phyloP scores from a whole-genome alignment of 2,888 invertebrate species.

The Carabus problematicus region DNA sequence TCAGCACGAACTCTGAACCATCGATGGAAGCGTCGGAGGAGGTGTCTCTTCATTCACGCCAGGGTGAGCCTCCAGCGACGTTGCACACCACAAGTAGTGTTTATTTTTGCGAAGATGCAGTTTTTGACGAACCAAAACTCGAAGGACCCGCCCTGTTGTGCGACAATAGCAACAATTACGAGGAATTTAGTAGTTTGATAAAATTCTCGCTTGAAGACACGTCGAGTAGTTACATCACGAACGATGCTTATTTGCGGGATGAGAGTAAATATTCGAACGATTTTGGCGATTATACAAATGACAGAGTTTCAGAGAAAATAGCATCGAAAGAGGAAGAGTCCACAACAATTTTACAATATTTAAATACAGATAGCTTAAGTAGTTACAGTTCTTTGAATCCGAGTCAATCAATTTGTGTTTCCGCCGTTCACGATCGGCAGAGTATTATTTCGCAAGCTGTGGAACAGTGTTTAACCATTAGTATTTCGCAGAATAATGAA shows the following conservation, averaged over 20 bases:
- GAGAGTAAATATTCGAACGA: not conserved
- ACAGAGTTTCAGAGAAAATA: too few relatives aligned
- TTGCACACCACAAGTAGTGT: conserved; percentile 6
- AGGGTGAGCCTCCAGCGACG: not conserved
- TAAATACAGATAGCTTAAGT: conserved; percentile 19
- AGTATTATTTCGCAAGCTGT: conserved; percentile 30
- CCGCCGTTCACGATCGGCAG: conserved; percentile 13
- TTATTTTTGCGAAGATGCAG: conserved; percentile 36
- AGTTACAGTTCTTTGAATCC: conserved; percentile 22
- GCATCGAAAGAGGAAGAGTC: not conserved
- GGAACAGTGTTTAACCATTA: conserved; percentile 12
- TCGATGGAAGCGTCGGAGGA: conserved; percentile 30
- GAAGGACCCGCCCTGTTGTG: conserved; percentile 24
- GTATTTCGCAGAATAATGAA: not conserved
- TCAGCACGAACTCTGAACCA: conserved; percentile 26
- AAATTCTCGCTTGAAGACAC: conserved; percentile 36
- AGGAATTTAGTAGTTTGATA: conserved; percentile 34
- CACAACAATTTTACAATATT: conserved; percentile 18
- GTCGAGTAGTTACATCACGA: conserved; percentile 30
- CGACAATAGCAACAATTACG: conserved; percentile 29
- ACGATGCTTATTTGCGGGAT: conserved; percentile 11
- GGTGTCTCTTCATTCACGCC: conserved; percentile 22
- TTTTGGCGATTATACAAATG: not conserved
- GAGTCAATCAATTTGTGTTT: conserved; percentile 17
- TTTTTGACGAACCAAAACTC: conserved; percentile 39